Percentiles rank a stretch among this genome's conserved stretches.
phyloP scores from a whole-genome alignment of 2,113 vertebrate species.

The Notothenia coriiceps region DNA sequence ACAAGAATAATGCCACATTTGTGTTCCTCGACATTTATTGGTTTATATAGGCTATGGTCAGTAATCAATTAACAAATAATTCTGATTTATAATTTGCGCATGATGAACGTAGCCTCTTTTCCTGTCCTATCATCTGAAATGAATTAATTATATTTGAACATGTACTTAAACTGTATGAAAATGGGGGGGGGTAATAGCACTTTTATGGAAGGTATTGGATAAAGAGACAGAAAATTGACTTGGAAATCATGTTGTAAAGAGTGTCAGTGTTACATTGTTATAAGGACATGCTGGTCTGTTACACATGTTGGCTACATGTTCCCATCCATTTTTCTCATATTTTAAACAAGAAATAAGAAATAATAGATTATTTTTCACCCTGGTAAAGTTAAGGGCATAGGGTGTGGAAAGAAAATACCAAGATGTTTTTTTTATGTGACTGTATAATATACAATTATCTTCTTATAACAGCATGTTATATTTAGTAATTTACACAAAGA shows the following conservation, averaged over 20 bases:
- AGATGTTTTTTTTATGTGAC: background rate
- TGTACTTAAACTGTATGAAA: conserved; percentile 24
- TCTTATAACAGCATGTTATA: conserved; percentile 34
- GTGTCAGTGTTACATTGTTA: conserved; percentile 40
- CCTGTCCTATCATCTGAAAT: conserved; percentile 10
- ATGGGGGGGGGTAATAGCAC: conserved; percentile 17
- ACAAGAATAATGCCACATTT: conserved; percentile 1
- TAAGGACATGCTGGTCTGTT: conserved; percentile 34
- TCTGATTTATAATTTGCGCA: background rate
- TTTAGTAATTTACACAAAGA: background rate
- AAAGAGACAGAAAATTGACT: conserved; percentile 2
- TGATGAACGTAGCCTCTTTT: conserved; percentile 4
- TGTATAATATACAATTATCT: conserved; percentile 20
- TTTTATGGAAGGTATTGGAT: conserved; percentile 15
- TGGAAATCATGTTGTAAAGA: conserved; percentile 11
- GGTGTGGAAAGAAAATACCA: background rate
- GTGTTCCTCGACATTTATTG: background rate
- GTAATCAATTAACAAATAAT: conserved; percentile 9
- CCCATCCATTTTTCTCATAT: background rate
- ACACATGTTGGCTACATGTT: conserved; percentile 38
- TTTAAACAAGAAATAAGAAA: conserved; percentile 9
- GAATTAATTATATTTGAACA: background rate
- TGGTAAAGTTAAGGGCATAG: conserved; percentile 6
- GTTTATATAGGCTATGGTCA: background rate
- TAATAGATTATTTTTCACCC: background rate